Conservation (phyloP, 2,888 invertebrate genomes). For the Agriopis marginaria region DNA sequence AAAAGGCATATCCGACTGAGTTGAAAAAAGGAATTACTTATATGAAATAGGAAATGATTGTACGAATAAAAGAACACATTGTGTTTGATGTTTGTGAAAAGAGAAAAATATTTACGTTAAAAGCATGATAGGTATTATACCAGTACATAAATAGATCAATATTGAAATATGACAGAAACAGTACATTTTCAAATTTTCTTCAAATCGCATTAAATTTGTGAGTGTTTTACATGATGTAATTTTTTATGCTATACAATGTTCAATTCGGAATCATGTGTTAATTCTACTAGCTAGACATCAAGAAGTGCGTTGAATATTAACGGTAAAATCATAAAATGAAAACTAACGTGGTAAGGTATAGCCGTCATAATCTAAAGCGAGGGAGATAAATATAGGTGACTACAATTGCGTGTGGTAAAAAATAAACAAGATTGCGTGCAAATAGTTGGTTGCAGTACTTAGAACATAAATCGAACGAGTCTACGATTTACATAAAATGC, state of each 20-base stretch:
- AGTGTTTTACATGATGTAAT: not conserved
- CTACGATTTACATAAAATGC: constrained; percentile 62
- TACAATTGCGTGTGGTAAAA: constrained; percentile 63
- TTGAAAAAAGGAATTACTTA: constrained; percentile 39
- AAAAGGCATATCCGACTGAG: constrained; percentile 58
- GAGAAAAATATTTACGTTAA: constrained; percentile 69
- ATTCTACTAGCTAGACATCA: constrained; percentile 27
- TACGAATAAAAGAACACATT: constrained; percentile 43
- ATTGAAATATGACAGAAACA: not conserved
- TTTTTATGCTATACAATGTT: constrained; percentile 4
- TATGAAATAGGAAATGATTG: constrained; percentile 30
- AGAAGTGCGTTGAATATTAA: constrained; percentile 22
- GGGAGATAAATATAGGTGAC: constrained; percentile 53
- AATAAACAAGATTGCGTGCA: constrained; percentile 50
- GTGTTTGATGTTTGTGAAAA: constrained; percentile 85
- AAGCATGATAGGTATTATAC: constrained; percentile 48
- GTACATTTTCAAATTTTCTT: not conserved
- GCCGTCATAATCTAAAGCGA: constrained; percentile 58
- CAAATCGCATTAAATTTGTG: not conserved
- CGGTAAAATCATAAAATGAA: constrained; percentile 35
- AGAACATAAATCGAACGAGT: constrained; percentile 56
- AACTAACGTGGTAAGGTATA: constrained; percentile 44
- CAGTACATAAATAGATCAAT: not conserved
- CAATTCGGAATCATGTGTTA: constrained; percentile 19
- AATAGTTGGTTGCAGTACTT: constrained; percentile 56